Evolutionary conservation across 2,888 invertebrate species (phyloP).

Genomic region (Drosophila affinis): DNA sequence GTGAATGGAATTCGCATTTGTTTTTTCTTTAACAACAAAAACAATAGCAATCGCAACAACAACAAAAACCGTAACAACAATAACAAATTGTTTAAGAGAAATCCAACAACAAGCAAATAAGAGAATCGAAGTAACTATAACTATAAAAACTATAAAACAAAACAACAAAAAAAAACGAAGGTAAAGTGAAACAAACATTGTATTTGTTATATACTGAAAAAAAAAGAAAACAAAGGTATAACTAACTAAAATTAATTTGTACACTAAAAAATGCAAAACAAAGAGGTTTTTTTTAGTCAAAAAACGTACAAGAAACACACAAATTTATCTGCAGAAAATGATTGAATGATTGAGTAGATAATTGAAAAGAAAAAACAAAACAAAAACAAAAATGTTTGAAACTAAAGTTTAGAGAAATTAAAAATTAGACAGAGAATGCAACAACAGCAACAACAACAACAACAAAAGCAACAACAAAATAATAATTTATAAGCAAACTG

Average conservation of each 20-base stretch:
- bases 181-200: constrained; percentile 32
- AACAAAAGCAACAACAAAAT: constrained; percentile 12
- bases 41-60: constrained; percentile 12
- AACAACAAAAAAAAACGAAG: constrained; percentile 4
- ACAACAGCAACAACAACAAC: not conserved
- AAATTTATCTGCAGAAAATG: constrained; percentile 18
- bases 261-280: constrained; percentile 43
- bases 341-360: constrained; percentile 36
- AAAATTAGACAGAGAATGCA: constrained; percentile 24
- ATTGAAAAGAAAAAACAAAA: constrained; percentile 8
- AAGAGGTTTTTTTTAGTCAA: constrained; percentile 37
- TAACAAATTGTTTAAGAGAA: constrained; percentile 40
- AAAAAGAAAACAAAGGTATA: constrained; percentile 21
- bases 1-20: constrained; percentile 63
- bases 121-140: constrained; percentile 54
- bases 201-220: constrained; percentile 52
- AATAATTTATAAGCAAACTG: constrained; percentile 30
- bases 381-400: constrained; percentile 19
- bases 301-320: constrained; percentile 7
- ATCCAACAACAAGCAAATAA: constrained; percentile 20
- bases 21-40: constrained; percentile 51
- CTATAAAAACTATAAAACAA: constrained; percentile 24
- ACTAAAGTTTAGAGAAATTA: constrained; percentile 35
- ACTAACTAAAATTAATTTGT: constrained; percentile 64
- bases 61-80: constrained; percentile 35